Base-by-base conservation (phyloP, 2,888 invertebrate species). In the Nineta flava region DNA sequence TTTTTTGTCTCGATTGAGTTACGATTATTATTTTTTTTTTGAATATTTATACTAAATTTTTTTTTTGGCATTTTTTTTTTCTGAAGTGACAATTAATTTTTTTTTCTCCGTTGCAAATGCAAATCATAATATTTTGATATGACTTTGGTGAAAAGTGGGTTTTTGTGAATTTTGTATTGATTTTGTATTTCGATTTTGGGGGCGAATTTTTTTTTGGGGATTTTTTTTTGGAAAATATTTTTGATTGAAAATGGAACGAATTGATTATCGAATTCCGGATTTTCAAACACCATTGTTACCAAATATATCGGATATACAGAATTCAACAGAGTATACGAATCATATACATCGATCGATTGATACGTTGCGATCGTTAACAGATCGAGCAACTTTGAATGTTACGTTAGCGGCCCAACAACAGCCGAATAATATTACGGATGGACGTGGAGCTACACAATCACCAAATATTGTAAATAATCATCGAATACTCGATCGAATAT, bases 271-370 rank as follows among this genome's bases (percentile, higher is more conserved):
- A 40, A 42, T 48, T 12, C 54, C 60, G 16, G 68, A 68, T 53
- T 67, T 67, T 56, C 67, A 67, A 53, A 60, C 62, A 47, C 58
- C 63, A 58, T 58, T 68, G 54, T 55, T 64, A 34, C 62, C 66
- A 50, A 44, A 44, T 21, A 44, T 44, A 21, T 34, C 32, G n/a
- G 65, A 67, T 52, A 63, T 63, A 55, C 50, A 43, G 32, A 55
- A 62, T 47, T 35, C 34, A 13, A 61, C 64, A 51, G 65, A 65
- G 57, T 61, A 60, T 50, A 60, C 62, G 48, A 42, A 42, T 48
- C 65, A 66, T 55, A 62, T 67, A 38, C 67, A 68, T 56, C 57
- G 67, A 34, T 66, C 67, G 51, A 65, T 68, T 51, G 68, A 67
- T 57, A 67, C 66, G 34, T 53, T 68, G 48, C 59, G 68, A 9